Evolutionary conservation across 2,888 invertebrate genomes (phyloP).

Genomic region (Leistus spinibarbis): DNA sequence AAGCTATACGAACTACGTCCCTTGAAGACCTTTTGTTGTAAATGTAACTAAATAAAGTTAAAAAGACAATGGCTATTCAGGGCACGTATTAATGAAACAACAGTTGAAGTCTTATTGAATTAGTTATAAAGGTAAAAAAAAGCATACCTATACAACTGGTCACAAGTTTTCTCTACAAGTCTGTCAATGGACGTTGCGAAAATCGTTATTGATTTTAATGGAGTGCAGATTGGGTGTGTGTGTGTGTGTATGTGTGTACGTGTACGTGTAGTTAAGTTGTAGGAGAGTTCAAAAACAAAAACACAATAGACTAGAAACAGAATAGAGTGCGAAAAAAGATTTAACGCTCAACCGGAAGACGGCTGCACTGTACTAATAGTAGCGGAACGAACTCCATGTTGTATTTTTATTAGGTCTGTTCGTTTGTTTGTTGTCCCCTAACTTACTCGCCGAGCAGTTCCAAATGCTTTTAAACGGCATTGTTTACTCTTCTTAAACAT

Average conservation of each 20-base stretch:
- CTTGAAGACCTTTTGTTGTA: too few relatives aligned
- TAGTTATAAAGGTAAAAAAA: background rate
- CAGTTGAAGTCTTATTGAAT: background rate
- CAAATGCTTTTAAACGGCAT: background rate
- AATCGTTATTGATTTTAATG: background rate
- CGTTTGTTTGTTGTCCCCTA: background rate
- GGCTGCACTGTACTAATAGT: background rate
- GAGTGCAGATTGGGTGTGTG: background rate
- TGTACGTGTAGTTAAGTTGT: background rate
- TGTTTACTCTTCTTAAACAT: too few relatives aligned
- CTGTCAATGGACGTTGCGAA: background rate
- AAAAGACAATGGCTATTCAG: background rate
- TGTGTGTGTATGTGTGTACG: too few relatives aligned
- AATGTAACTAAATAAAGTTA: background rate
- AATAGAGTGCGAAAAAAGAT: background rate
- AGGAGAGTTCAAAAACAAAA: background rate
- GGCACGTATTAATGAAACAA: background rate
- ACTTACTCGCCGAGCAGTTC: background rate
- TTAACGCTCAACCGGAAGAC: background rate
- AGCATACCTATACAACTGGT: background rate
- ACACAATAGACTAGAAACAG: background rate
- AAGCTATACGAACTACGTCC: too few relatives aligned
- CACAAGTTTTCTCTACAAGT: background rate
- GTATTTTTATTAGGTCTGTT: too few relatives aligned
- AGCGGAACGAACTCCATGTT: too few relatives aligned